A percentile compares a stretch with the other conserved stretches of the same genome.
phyloP scores from a whole-genome alignment of 2,888 invertebrate genomes.

The Tetrapedia diversipes region DNA sequence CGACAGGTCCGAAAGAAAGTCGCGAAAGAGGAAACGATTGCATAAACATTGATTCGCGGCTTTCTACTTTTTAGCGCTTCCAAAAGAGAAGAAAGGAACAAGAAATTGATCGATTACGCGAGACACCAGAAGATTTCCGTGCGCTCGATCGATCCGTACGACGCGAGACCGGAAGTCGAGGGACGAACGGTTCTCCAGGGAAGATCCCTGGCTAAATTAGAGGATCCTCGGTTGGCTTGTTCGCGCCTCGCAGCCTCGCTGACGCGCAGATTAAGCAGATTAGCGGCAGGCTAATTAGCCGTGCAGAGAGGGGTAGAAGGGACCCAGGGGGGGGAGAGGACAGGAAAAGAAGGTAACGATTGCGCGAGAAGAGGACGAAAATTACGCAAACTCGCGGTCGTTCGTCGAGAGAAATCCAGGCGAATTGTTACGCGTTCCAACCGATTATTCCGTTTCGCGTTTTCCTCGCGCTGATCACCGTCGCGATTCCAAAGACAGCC shows the following conservation, averaged over 20 bases:
- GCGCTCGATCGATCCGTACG: background rate
- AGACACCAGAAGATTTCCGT: background rate
- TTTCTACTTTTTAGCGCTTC: background rate
- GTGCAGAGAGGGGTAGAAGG: slow-evolving; percentile 26
- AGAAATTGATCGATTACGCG: background rate
- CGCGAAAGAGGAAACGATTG: background rate
- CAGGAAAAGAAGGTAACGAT: background rate
- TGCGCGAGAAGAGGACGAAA: slow-evolving; percentile 41
- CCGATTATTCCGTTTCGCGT: slow-evolving; percentile 46
- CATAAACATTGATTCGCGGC: background rate
- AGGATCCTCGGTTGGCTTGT: slow-evolving; percentile 35
- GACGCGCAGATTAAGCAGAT: slow-evolving; percentile 60
- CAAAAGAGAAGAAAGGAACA: background rate
- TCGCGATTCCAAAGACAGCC: slow-evolving; percentile 37
- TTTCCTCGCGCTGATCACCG: slow-evolving; percentile 40
- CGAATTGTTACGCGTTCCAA: slow-evolving; percentile 60
- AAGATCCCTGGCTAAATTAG: slow-evolving; percentile 2
- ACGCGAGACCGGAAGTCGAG: background rate
- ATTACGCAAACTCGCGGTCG: slow-evolving; percentile 63
- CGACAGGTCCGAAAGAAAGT: background rate
- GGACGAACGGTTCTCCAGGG: background rate
- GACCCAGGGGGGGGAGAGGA: slow-evolving; percentile 10
- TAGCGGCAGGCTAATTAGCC: slow-evolving; percentile 62
- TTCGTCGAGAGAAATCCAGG: slow-evolving; percentile 63
- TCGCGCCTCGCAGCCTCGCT: slow-evolving; percentile 55